Evolutionary conservation across 2,797 vertebrate species (phyloP).

Genomic region (Benthosema pterotum): DNA sequence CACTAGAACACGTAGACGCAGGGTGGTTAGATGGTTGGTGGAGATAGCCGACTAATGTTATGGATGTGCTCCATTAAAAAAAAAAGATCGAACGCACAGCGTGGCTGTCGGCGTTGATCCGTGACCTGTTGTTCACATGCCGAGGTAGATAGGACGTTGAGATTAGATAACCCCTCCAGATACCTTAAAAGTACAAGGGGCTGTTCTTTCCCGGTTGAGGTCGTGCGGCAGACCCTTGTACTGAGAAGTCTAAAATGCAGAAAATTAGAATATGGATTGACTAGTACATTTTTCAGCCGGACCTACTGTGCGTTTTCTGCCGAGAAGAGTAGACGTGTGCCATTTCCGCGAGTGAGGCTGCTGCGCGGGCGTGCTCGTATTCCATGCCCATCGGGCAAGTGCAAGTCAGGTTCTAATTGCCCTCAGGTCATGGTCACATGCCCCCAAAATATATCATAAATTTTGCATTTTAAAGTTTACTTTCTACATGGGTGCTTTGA

Average conservation of each 20-base stretch:
- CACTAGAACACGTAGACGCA: constrained; percentile 12
- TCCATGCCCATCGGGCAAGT: too few species aligned
- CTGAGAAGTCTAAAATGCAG: neutral
- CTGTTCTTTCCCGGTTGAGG: neutral
- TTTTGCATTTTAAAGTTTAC: too few species aligned
- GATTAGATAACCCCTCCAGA: constrained; percentile 37
- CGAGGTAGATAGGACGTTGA: neutral
- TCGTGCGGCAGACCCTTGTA: neutral
- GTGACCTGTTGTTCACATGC: constrained; percentile 1
- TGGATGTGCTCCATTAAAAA: constrained; percentile 24
- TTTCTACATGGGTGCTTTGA: too few species aligned
- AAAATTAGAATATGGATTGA: constrained; percentile 4
- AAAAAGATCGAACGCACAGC: constrained; percentile 13
- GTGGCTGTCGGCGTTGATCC: neutral
- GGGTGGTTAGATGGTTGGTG: neutral
- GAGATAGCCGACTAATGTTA: constrained; percentile 39
- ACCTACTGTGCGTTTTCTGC: too few species aligned
- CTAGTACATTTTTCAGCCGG: neutral
- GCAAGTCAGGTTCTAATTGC: too few species aligned
- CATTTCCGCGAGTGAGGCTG: too few species aligned
- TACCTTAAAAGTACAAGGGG: constrained; percentile 5
- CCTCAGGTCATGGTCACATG: too few species aligned
- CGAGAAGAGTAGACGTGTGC: too few species aligned
- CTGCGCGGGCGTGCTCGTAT: too few species aligned
- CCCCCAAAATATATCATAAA: too few species aligned